phyloP scores from a whole-genome alignment of 1,140 invertebrate species.

The Paraescarpia echinospica region DNA sequence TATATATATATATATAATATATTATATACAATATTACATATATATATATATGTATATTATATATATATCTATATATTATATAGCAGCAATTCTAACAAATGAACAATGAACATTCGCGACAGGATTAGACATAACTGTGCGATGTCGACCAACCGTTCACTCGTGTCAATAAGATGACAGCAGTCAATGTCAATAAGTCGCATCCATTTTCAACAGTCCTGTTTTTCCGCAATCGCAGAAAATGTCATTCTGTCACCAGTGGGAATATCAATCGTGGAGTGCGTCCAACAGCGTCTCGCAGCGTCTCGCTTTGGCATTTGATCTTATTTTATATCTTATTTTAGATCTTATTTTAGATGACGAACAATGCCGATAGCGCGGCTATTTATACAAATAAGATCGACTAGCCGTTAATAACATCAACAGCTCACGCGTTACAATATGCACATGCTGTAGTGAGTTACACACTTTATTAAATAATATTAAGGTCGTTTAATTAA shows the following conservation, averaged over 20 bases:
- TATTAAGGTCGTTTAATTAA: background rate
- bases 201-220: background rate
- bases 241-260: slow-evolving; percentile 1
- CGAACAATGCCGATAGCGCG: background rate
- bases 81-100: too few species aligned
- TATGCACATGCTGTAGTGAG: background rate
- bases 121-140: background rate
- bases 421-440: background rate
- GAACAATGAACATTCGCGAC: too few species aligned
- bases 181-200: background rate
- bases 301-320: background rate
- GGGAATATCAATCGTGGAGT: background rate
- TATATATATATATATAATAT: too few species aligned
- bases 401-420: background rate
- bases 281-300: background rate
- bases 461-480: background rate
- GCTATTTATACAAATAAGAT: background rate
- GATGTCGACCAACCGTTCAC: background rate
- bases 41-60: too few species aligned
- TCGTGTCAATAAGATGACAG: background rate
- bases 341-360: background rate
- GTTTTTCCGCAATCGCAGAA: slow-evolving; percentile 4
- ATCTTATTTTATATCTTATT: background rate
- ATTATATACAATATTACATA: too few species aligned
- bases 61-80: too few species aligned